Evolutionary conservation across 2,113 vertebrate genomes (phyloP), one percentile per base, ranked within the genome.

Genomic region (Natator depressus): DNA sequence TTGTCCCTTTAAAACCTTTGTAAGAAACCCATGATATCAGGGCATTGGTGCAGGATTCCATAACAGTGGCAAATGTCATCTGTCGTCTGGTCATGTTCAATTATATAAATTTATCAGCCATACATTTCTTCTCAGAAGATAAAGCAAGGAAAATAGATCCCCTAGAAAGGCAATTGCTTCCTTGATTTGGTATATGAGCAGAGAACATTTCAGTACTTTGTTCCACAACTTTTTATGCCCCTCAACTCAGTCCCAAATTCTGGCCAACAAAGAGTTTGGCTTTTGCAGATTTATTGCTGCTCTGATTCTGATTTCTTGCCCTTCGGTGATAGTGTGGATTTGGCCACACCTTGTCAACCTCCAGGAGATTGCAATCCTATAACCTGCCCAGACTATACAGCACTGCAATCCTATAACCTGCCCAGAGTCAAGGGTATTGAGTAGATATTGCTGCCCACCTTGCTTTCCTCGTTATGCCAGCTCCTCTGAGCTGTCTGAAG

Each of bases 61-160:
- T 80, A 81, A 46, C 47, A 16, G 20, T 92, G 25, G 84, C 85
- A 89, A 89, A 88, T 86, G 90, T 86, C 89, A 90, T 49, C 38
- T 22, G 91, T 82, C 86, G 84, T 11, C 17, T 90, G 10, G 27
- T 86, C 2, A 0, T 53, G 5, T 84, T 95, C 87, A 86, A 78
- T 80, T 85, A 62, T 76, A 29, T n/a, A 62, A 76, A 95, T 96
- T 93, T 96, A 89, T 93, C 75, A 94, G 38, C 84, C 96, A 93
- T 95, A 81, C 83, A 97, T 96, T 92, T 96, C 51, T 97, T 89
- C 85, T 89, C 46, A n/a, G 94, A 95, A 94, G 88, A 90, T 93
- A 95, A 95, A 97, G 75, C 85, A 93, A 72, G 38, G 83, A 85
- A 97, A 96, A 83, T 16, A 85, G 62, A 90, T 22, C 85, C 38